Percentiles rank a stretch among this genome's conserved stretches.
Evolutionary conservation across 2,113 vertebrate genomes (phyloP).

Genomic region (Semnornis frantzii): DNA sequence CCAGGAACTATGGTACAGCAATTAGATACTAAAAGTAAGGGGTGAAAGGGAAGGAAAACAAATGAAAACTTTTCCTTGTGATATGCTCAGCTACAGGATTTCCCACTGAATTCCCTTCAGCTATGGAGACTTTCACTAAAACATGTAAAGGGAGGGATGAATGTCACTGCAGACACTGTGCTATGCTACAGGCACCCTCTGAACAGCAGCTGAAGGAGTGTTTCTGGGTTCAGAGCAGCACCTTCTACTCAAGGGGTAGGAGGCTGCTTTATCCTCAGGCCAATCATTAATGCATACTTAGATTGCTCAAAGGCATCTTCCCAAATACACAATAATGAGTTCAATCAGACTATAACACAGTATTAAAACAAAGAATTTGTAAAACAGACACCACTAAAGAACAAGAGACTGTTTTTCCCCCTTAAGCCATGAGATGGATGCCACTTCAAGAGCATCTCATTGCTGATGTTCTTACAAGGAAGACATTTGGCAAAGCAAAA

Average conservation of each 20-base stretch:
- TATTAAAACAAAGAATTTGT: not conserved
- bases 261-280: not conserved
- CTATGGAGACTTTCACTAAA: not conserved
- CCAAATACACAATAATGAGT: not conserved
- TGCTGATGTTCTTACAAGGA: not conserved
- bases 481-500: not conserved
- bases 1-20: not conserved
- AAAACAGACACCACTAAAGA: not conserved
- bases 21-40: not conserved
- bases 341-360: not conserved
- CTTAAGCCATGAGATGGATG: not conserved
- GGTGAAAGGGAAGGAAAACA: not conserved
- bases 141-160: not conserved
- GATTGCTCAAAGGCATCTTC: not conserved
- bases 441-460: not conserved
- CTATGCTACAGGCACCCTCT: fast-evolving
- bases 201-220: not conserved
- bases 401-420: not conserved
- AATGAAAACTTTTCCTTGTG: not conserved
- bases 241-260: not conserved
- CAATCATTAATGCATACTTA: not conserved
- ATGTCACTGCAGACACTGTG: not conserved
- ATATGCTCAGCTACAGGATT: not conserved
- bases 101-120: not conserved
- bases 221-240: not conserved